Percentiles rank a stretch among this genome's conserved stretches.
Evolutionary conservation across 2,888 invertebrate species (phyloP).

Genomic region (Toxonevra muliebris): DNA sequence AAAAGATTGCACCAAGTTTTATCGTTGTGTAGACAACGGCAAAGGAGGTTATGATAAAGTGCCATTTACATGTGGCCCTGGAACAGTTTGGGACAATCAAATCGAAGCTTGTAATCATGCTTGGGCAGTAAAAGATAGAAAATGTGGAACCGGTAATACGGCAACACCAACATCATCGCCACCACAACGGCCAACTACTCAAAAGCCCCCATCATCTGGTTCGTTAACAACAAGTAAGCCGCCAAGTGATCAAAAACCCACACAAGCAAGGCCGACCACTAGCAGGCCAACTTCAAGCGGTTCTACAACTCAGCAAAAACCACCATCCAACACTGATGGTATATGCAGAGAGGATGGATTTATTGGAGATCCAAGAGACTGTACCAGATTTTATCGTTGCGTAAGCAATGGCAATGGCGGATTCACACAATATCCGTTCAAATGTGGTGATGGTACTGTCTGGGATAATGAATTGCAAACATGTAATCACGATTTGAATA

Average conservation of each 20-base stretch:
- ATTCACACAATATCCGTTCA: constrained; percentile 71
- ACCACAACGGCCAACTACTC: constrained; percentile 35
- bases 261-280: constrained; percentile 33
- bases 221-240: constrained; percentile 36
- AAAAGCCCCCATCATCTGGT: constrained; percentile 34
- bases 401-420: constrained; percentile 71
- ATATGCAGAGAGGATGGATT: constrained; percentile 65
- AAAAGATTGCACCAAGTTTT: constrained; percentile 69
- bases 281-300: constrained; percentile 35
- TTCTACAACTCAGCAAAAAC: constrained; percentile 25
- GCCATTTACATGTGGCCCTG: constrained; percentile 68
- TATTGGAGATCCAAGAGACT: constrained; percentile 66
- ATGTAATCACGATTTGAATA: constrained; percentile 60
- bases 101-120: constrained; percentile 67
- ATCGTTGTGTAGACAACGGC: constrained; percentile 68
- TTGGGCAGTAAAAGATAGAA: constrained; percentile 54
- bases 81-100: constrained; percentile 70
- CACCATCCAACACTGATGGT: constrained; percentile 37
- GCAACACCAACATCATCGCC: constrained; percentile 7
- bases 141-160: constrained; percentile 44
- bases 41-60: constrained; percentile 65
- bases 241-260: constrained; percentile 34
- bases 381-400: constrained; percentile 75
- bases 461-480: constrained; percentile 68
- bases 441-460: constrained; percentile 73